Conservation (phyloP, 2,797 vertebrate genomes). For the Limosa lapponica region DNA sequence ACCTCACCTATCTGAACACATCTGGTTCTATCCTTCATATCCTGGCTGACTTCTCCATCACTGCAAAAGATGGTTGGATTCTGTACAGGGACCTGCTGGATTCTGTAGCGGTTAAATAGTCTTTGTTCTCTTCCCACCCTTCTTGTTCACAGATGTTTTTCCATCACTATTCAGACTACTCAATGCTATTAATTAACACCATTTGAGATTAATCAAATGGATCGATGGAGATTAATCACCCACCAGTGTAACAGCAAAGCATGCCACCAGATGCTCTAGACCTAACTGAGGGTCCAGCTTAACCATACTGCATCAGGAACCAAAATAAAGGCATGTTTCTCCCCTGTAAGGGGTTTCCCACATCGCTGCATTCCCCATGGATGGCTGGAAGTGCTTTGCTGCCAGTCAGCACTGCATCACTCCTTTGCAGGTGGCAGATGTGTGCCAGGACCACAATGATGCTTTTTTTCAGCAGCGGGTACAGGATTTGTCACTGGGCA, state of each 20-base stretch:
- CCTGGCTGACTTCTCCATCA: background rate
- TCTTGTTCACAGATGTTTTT: background rate
- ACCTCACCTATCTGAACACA: background rate
- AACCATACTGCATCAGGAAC: background rate
- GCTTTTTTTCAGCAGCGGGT: background rate
- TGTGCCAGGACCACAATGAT: background rate
- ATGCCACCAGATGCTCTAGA: background rate
- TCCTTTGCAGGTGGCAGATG: background rate
- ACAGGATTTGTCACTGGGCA: background rate
- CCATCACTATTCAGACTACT: background rate
- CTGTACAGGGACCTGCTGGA: background rate
- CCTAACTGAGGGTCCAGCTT: background rate
- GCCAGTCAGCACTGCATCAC: fast-evolving
- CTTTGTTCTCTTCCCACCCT: background rate
- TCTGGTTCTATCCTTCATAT: background rate
- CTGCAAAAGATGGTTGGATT: background rate
- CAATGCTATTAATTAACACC: background rate
- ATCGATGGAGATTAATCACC: background rate
- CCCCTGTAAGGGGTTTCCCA: background rate
- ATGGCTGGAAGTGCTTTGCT: background rate
- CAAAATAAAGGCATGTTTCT: background rate
- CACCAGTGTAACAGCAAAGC: background rate
- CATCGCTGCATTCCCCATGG: background rate
- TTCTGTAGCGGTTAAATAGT: background rate
- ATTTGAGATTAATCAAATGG: background rate